A percentile compares a stretch with the other conserved stretches of the same genome.
These are phyloP conservation scores for Porites rus DNA, from an alignment of 92 coral and sea anemone species.

Conservation along the genomic window DNA sequence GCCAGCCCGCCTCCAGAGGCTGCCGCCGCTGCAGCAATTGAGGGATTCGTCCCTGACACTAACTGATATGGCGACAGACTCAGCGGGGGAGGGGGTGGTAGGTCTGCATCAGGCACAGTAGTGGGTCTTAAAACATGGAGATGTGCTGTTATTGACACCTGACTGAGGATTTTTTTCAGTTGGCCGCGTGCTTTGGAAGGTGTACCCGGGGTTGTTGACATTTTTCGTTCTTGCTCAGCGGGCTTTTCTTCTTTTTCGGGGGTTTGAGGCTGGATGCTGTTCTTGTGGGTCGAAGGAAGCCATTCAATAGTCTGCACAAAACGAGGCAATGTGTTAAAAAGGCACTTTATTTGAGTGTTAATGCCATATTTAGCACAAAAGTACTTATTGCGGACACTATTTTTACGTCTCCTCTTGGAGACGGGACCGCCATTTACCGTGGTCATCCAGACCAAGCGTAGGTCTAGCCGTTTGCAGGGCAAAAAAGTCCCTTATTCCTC, in stretches of 20 bases:
- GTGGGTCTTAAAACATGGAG: constrained; percentile 87
- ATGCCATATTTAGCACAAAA: too few species aligned
- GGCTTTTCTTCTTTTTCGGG: constrained; percentile 71
- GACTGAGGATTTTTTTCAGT: constrained; percentile 82
- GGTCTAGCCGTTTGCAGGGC: too few species aligned
- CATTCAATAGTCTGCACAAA: constrained; percentile 83
- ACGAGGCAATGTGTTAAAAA: too few species aligned
- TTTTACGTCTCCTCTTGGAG: too few species aligned
- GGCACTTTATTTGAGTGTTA: too few species aligned
- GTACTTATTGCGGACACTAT: too few species aligned
- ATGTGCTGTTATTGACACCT: constrained; percentile 90
- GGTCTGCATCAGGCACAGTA: constrained; percentile 73
- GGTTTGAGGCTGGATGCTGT: constrained; percentile 75
- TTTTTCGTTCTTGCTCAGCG: constrained; percentile 62
- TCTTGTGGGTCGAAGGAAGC: constrained; percentile 89
- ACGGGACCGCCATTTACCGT: too few species aligned
- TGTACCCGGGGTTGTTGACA: constrained; percentile 39
- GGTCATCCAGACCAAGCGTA: too few species aligned
- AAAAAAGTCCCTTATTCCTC: too few species aligned
- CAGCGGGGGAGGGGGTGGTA: constrained; percentile 98
- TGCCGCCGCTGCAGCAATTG: constrained; percentile 97
- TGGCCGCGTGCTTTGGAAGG: constrained; percentile 77
- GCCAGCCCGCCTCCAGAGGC: constrained; percentile 99
- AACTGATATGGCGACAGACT: constrained; percentile 95
- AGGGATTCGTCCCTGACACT: constrained; percentile 90